phyloP scores from a whole-genome alignment of 2,113 vertebrate genomes.

The Sphaerodactylus townsendi region DNA sequence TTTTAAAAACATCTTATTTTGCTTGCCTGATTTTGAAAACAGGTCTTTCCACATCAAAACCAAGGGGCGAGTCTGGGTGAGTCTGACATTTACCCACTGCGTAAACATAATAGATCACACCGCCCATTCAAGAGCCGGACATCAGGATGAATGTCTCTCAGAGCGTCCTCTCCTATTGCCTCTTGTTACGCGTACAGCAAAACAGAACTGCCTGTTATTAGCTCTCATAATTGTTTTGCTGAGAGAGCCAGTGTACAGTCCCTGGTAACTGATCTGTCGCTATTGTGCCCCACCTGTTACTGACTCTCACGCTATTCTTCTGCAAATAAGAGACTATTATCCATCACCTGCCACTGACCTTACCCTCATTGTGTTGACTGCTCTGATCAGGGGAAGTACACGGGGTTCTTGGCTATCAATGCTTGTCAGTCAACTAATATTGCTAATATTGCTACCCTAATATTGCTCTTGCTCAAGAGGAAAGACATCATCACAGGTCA shows the following conservation, averaged over 20 bases:
- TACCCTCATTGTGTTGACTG: not conserved
- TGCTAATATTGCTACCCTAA: too few species aligned
- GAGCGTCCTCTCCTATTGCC: not conserved
- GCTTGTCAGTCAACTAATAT: not conserved
- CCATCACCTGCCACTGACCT: slow-evolving; percentile 4
- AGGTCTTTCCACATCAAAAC: not conserved
- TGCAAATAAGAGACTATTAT: not conserved
- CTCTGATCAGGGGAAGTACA: not conserved
- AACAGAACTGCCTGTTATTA: not conserved
- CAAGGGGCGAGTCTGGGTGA: too few species aligned
- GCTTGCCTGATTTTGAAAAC: not conserved
- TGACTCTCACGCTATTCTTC: not conserved
- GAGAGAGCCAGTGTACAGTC: not conserved
- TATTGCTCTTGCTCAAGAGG: not conserved
- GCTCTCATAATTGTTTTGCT: not conserved
- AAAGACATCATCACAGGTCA: not conserved
- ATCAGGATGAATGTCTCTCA: not conserved
- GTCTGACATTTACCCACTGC: not conserved
- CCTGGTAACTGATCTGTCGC: not conserved
- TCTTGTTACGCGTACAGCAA: not conserved
- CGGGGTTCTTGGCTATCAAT: not conserved
- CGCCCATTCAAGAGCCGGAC: not conserved
- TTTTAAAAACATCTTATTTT: too few species aligned
- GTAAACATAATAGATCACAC: not conserved
- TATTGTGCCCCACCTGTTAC: slow-evolving; percentile 4